Evolutionary conservation across 2,113 vertebrate species (phyloP), one percentile per base, ranked within the genome.

Genomic region (Eurypyga helias): DNA sequence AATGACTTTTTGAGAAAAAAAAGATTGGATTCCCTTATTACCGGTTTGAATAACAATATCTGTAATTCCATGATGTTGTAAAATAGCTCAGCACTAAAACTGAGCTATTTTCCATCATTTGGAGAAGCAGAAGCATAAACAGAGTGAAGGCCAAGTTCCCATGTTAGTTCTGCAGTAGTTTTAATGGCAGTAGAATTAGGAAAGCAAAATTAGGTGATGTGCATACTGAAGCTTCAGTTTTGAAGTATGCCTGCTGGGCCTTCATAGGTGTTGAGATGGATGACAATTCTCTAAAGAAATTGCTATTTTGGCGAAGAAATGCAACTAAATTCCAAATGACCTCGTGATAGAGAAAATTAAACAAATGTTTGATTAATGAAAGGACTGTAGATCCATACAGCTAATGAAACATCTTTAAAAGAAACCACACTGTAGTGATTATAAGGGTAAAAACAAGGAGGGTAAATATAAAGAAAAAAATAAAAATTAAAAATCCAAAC

Each of bases 11-110:
- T 29, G 34, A 48, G 84, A 34, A 71, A 43, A 18, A 49, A 88
- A 94, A 77, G 80, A 54, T 0, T 51, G 28, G n/a, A 81, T 83
- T 83, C 43, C 16, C 24, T 73, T 81, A 75, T 51, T 87, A 60
- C 52, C 67, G 21, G 38, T 79, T 78, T 96, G 83, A 94, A 89
- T 91, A 96, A 76, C 34, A 89, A 64, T 83, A 89, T 84, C 72
- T 82, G 55, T 75, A 94, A 78, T 60, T 87, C 80, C 38, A n/a
- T 41, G 34, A 67, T 41, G 49, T 29, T 83, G 52, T 66, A 81
- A 94, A 87, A 89, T 8, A 81, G 34, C 48, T 70, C 80, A 64
- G 29, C 21, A 52, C 71, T 91, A 64, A 66, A 71, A 76, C 20
- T 9, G 48, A 83, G 45, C 7, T 76, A 48, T 76, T 92, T 95